Base-by-base conservation (phyloP, 2,797 vertebrate species). In the Chiloscyllium punctatum region DNA sequence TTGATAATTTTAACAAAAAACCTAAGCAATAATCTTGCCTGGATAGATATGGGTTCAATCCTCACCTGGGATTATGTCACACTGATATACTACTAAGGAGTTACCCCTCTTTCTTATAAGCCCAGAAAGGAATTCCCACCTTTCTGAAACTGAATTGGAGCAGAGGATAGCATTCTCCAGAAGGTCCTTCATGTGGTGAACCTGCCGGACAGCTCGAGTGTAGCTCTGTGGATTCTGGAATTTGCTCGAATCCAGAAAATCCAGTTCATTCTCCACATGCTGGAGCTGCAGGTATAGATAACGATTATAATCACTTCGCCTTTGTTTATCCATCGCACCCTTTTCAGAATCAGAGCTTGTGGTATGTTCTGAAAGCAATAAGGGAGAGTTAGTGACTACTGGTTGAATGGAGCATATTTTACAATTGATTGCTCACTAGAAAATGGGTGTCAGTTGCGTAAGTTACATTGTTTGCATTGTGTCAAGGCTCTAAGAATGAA, bases 231-330 rank as follows among this genome's bases (percentile, higher is more conserved):
- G 96, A 95, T 97, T 97, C 48, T 97, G 97, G 96, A 99, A 99
- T 95, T 97, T 97, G 1, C 96, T 96, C 0, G 98, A 97, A 7
- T 98, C 98, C 96, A 99, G 96, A 96, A 99, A 96, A 96, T 96
- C 96, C 95, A 99, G 96, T 96, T 98, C 98, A 96, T 97, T 98
- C 97, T 99, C 98, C 57, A 99, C 96, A 0, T 97, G 98, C 96
- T 98, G 98, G 87, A 99, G 97, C 96, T 99, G 99, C 92, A 97
- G 96, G 97, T 98, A 98, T 96, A 99, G 97, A 96, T 98, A 99
- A 30, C 96, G 97, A 94, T 97, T 97, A 96, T 98, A 98, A 96
- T 97, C 96, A 0, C 94, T 97, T 96, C 97, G 97, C 96, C 97
- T 98, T 96, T 97, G 97, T 95, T 18, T 95, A 0, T 97, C 97